Evolutionary conservation across 53 echinoderm and acorn worm species (phyloP), one percentile per base, ranked within the genome.

Genomic region (Astropecten irregularis): DNA sequence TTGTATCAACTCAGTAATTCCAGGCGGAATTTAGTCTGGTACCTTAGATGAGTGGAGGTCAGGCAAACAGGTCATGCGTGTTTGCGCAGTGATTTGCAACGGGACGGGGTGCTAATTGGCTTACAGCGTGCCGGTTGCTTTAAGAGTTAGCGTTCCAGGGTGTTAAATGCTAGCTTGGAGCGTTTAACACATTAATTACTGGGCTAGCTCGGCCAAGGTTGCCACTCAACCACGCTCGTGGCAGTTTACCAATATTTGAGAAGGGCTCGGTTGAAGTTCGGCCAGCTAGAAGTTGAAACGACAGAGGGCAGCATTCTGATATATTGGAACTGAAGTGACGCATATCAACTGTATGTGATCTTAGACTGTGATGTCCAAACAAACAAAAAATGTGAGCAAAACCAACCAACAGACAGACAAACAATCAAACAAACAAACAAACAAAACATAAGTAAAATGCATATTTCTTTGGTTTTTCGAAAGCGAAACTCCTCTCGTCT

Each of bases 71-170:
- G 79, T 79, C 79, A 62, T 14, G n/a, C 15, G 32, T 79, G 79
- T 79, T 79, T 79, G 79, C 79, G 79, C 62, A 79, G 79, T 79
- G 79, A 79, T 79, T 79, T 79, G 62, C 79, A 40, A 48, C 79
- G 39, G 79, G 61, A 62, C 79, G 79, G 79, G 79, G 79, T 79
- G 79, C 79, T 57, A 79, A 79, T 79, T 79, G 79, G 61, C 18
- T 33, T 29, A 79, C 79, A 61, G 61, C 46, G 62, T 9, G 63
- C 79, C 61, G 56, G 31, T 79, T 79, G 79, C 79, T 47, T 46
- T 28, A 34, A 79, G 79, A 60, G 79, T 46, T 61, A 79, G 60
- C 79, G 47, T 61, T 48, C 62, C 62, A 62, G 79, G 79, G 79
- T 62, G 79, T 79, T 60, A 79, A 79, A 79, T 79, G 47, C 49